phyloP scores from a whole-genome alignment of 92 coral and sea anemone species.

The Umimayanthus kanabou region DNA sequence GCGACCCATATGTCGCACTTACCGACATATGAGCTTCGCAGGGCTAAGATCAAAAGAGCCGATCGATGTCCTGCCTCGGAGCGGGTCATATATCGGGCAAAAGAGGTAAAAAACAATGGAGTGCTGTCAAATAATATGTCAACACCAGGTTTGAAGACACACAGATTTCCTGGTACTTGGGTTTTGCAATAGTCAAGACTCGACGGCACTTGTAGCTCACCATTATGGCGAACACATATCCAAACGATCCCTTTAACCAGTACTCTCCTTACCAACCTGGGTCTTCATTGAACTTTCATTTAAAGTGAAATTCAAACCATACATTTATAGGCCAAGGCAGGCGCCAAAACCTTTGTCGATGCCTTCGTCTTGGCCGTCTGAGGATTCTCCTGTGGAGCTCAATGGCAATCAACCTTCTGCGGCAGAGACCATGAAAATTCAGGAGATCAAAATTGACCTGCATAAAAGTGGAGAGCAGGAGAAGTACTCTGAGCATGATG shows the following conservation, averaged over 20 bases:
- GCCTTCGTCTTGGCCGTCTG: constrained; percentile 58
- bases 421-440: constrained; percentile 55
- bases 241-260: constrained; percentile 56
- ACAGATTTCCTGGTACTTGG: constrained; percentile 48
- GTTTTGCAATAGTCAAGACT: constrained; percentile 36
- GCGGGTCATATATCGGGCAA: constrained; percentile 58
- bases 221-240: constrained; percentile 55
- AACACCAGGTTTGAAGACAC: constrained; percentile 50
- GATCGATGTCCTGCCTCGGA: constrained; percentile 56
- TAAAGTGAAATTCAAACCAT: constrained; percentile 61
- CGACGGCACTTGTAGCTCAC: constrained; percentile 52
- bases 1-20: constrained; percentile 47
- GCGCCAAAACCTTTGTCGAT: constrained; percentile 53
- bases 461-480: constrained; percentile 58
- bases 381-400: constrained; percentile 57
- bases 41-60: constrained; percentile 58
- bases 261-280: constrained; percentile 52
- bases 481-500: constrained; percentile 56
- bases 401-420: constrained; percentile 57
- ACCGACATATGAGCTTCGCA: constrained; percentile 52
- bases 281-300: constrained; percentile 52
- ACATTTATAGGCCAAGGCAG: constrained; percentile 48
- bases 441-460: constrained; percentile 60
- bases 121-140: constrained; percentile 48
- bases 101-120: constrained; percentile 51